Base-by-base conservation (phyloP, 2,113 vertebrate genomes). In the Trochalopteron elliotii region DNA sequence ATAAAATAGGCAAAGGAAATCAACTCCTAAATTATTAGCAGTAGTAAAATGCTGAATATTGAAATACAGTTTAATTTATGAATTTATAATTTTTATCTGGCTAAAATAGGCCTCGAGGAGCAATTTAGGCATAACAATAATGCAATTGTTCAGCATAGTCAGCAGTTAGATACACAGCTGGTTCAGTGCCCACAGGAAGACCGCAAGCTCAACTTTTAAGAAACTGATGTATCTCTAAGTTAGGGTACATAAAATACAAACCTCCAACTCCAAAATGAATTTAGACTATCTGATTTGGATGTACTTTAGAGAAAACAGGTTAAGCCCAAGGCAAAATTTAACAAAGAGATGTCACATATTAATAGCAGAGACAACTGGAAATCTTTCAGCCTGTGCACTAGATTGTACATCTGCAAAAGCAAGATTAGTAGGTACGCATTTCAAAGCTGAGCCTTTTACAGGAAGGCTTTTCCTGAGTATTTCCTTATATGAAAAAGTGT, bases 101-200 rank as follows among this genome's bases (percentile, higher is more conserved):
- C 87, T 94, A 68, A 97, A 93, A 96, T 92, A 78, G 96, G 75
- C 88, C 93, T 96, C 78, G 70, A 94, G 93, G 94, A 95, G 90
- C 90, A 87, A 93, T 95, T 96, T 72, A 81, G 83, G n/a, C 21
- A 79, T 78, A 83, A 94, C 78, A 93, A 80, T 56, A 93, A 75
- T 45, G 40, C 15, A 33, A 57, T 68, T 88, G 52, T 68, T 96
- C 76, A 45, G 77, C 65, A 79, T 2, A 71, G 67, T 67, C 77
- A 91, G 60, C 77, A 79, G 31, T 79, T 91, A 70, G n/a, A 83
- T 87, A 68, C 63, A 57, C 78, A 93, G 74, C 63, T 83, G 49
- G 44, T 88, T 97, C 77, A 88, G 30, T 89, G 74, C 64, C 57
- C 33, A 50, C 52, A 83, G 87, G 89, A 86, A 63, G 81, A 86